A percentile compares a stretch with the other conserved stretches of the same genome.
Conservation (phyloP, 2,888 invertebrate species). For the Rhingia campestris region DNA sequence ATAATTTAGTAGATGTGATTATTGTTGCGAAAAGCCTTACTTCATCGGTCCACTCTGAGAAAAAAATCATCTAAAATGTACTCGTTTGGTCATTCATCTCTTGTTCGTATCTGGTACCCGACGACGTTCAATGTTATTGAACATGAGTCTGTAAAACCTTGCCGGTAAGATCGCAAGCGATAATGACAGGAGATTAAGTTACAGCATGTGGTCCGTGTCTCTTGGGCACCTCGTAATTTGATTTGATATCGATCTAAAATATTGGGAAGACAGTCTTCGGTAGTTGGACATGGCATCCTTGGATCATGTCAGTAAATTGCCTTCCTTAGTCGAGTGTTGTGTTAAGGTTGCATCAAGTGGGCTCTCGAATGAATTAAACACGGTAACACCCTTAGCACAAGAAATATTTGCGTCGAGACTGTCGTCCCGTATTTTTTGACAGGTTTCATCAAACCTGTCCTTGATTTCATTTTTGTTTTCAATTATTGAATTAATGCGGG, state of each 20-base stretch:
- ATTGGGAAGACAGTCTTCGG: constrained; percentile 17
- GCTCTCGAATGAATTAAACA: constrained; percentile 6
- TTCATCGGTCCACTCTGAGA: neutral
- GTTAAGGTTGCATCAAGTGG: neutral
- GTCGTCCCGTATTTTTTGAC: constrained; percentile 18
- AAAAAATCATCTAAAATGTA: neutral
- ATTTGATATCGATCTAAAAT: constrained; percentile 37
- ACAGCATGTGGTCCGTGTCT: constrained; percentile 10
- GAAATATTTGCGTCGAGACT: constrained; percentile 18
- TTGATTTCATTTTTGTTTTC: constrained; percentile 25
- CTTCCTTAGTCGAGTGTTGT: neutral
- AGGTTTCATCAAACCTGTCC: constrained; percentile 47
- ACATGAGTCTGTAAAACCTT: constrained; percentile 33
- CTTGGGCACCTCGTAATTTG: constrained; percentile 12
- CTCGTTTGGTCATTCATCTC: neutral
- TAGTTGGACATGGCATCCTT: constrained; percentile 24
- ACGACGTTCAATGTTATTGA: constrained; percentile 15
- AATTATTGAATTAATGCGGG: neutral
- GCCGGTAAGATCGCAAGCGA: constrained; percentile 37
- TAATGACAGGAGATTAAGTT: constrained; percentile 49
- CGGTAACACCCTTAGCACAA: constrained; percentile 21
- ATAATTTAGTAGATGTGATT: constrained; percentile 49
- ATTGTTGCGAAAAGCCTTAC: constrained; percentile 29
- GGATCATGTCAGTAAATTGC: constrained; percentile 11
- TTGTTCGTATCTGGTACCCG: neutral